These are phyloP conservation scores for Neodontobutis hainanensis DNA, from an alignment of 2,113 vertebrate species.

Conservation along the genomic window DNA sequence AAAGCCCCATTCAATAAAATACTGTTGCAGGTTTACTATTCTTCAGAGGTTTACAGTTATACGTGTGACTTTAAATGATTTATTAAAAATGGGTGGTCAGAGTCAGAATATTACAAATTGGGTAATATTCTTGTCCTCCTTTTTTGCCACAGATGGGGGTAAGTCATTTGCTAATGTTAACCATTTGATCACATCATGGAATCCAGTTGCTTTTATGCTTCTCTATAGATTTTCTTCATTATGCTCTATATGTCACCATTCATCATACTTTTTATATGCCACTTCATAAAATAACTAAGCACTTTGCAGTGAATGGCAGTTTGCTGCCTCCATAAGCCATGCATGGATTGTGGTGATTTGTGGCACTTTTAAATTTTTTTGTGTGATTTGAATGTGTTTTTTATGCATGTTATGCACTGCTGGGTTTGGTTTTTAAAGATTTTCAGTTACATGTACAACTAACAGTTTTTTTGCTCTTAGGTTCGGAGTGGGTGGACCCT, in stretches of 20 bases:
- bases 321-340: conserved; percentile 48
- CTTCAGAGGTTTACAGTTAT: not conserved
- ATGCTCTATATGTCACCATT: conserved; percentile 12
- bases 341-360: conserved; percentile 56
- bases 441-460: not conserved
- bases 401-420: conserved; percentile 53
- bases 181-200: conserved; percentile 42
- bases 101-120: conserved; percentile 30
- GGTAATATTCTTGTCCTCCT: conserved; percentile 70
- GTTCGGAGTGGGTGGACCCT: conserved; percentile 97
- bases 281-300: conserved; percentile 26
- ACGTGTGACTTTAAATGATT: not conserved
- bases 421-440: not conserved
- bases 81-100: not conserved
- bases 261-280: conserved; percentile 35
- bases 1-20: too few relatives aligned
- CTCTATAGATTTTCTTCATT: conserved; percentile 9
- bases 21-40: too few relatives aligned
- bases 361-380: conserved; percentile 19
- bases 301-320: conserved; percentile 54
- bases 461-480: conserved; percentile 55
- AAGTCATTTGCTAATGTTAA: conserved; percentile 67
- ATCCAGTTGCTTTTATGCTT: conserved; percentile 37
- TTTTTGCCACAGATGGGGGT: conserved; percentile 82
- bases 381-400: conserved; percentile 40